A percentile compares a stretch with the other conserved stretches of the same genome.
phyloP scores from a whole-genome alignment of 2,888 invertebrate genomes.

The Charanyca ferruginea region DNA sequence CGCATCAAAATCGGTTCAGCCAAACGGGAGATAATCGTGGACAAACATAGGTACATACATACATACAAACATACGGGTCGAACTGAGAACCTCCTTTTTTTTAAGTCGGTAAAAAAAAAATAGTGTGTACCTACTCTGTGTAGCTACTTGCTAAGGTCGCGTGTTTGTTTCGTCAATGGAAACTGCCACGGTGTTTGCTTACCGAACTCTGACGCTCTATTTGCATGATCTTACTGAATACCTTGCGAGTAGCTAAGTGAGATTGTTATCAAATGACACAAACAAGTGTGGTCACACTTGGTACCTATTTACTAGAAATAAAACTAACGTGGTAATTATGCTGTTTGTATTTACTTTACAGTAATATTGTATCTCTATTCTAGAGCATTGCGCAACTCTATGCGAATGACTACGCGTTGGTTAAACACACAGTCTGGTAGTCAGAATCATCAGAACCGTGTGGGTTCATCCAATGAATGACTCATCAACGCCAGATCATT shows the following conservation, averaged over 20 bases:
- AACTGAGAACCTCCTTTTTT: no score
- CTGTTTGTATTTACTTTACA: conserved; percentile 28
- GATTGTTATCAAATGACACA: conserved; percentile 41
- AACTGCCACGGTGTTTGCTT: conserved; percentile 66
- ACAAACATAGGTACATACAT: no score
- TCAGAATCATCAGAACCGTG: conserved; percentile 40
- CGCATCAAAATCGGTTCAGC: no score
- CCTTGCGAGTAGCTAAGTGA: conserved; percentile 53
- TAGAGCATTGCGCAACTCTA: conserved; percentile 29
- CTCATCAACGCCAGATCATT: conserved; percentile 39
- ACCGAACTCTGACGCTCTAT: conserved; percentile 55
- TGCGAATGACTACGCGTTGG: conserved; percentile 15
- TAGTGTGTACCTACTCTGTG: conserved; percentile 4
- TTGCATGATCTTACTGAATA: conserved; percentile 53
- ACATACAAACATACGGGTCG: no score
- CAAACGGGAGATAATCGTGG: no score
- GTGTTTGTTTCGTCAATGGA: conserved; percentile 67
- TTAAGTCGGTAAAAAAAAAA: no score
- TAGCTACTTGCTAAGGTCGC: conserved; percentile 33
- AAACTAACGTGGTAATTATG: conserved; percentile 31
- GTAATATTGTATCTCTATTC: conserved; percentile 29
- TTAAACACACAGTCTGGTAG: conserved; percentile 23
- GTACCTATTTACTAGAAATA: conserved; percentile 5
- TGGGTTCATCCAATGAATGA: conserved; percentile 34
- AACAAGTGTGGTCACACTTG: conserved; percentile 9